Evolutionary conservation across 2,888 invertebrate species (phyloP).

Genomic region (Dyspetes luteomarginatus): DNA sequence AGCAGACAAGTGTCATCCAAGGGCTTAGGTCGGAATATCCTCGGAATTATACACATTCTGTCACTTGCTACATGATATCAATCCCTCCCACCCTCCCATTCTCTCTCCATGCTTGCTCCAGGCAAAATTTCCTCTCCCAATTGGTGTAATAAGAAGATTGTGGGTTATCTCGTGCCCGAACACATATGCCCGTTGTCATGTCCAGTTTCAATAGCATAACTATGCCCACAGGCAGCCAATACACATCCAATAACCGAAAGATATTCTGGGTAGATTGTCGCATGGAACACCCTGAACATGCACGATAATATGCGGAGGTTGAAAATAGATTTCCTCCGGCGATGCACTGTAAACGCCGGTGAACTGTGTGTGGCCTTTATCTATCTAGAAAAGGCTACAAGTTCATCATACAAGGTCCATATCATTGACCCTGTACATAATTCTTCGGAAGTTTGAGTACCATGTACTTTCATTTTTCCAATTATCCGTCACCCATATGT

Average conservation of each 20-base stretch:
- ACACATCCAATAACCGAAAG: background rate
- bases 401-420: background rate
- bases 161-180: too few relatives aligned
- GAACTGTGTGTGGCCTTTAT: background rate
- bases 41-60: too few relatives aligned
- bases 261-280: constrained; percentile 1
- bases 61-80: too few relatives aligned
- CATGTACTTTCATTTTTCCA: background rate
- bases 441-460: background rate
- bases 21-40: too few relatives aligned
- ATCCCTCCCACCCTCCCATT: too few relatives aligned
- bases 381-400: background rate
- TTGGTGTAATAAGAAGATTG: too few relatives aligned
- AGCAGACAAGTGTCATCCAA: too few relatives aligned
- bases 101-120: too few relatives aligned
- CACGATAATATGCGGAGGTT: background rate
- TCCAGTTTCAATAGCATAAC: background rate
- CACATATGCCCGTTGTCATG: background rate
- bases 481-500: background rate
- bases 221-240: background rate
- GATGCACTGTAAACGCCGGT: background rate
- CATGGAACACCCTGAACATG: background rate
- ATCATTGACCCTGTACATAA: background rate
- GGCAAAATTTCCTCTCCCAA: too few relatives aligned
- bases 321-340: background rate